Conservation (phyloP, 1,140 invertebrate species). For the Daktulosphaira vitifoliae region DNA sequence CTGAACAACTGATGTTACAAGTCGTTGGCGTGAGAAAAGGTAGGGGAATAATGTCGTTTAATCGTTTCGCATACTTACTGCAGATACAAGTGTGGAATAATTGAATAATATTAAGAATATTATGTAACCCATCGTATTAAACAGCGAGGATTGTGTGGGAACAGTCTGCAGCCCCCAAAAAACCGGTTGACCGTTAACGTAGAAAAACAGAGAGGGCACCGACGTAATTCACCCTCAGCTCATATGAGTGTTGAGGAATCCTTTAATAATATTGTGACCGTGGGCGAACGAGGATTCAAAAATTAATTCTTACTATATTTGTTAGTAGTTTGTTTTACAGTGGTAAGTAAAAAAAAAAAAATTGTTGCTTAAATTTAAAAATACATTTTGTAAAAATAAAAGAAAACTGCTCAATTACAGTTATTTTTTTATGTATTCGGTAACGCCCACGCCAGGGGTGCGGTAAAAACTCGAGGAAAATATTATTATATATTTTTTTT, state of each 20-base stretch:
- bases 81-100: slow-evolving; percentile 3
- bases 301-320: neutral
- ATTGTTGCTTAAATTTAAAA: too few relatives aligned
- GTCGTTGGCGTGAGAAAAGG: too few relatives aligned
- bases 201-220: neutral
- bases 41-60: neutral
- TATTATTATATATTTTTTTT: slow-evolving; percentile 1
- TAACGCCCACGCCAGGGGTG: neutral
- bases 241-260: neutral
- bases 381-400: too few relatives aligned
- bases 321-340: too few relatives aligned
- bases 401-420: neutral
- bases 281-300: neutral
- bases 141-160: neutral
- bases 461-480: neutral
- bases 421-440: slow-evolving; percentile 24
- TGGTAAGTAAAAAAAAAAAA: too few relatives aligned
- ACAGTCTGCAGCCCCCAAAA: neutral
- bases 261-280: neutral
- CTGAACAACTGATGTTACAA: too few relatives aligned
- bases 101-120: slow-evolving; percentile 11
- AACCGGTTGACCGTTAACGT: slow-evolving; percentile 2
- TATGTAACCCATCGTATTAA: neutral
- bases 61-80: too few relatives aligned
- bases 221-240: neutral